A percentile compares a stretch with the other conserved stretches of the same genome.
Evolutionary conservation across 2,797 vertebrate species (phyloP).

Genomic region (Rhinichthys osculus): DNA sequence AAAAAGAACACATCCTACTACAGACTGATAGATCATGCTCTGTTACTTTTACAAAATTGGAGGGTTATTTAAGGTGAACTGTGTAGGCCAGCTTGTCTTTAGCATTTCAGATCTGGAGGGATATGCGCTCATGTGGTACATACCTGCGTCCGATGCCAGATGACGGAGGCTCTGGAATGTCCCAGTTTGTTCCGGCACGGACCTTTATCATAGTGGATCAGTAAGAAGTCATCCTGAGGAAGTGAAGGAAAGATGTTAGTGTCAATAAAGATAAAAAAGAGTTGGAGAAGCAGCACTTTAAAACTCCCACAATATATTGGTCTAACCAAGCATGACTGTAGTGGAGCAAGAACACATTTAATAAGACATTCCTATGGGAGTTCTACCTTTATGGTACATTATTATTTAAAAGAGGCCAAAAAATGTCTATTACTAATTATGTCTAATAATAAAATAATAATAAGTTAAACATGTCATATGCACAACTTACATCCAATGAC

Average conservation of each 20-base stretch:
- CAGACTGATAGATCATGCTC: background rate
- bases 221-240: conserved; percentile 85
- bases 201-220: conserved; percentile 89
- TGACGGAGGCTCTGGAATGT: conserved; percentile 87
- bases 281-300: background rate
- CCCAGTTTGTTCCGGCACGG: conserved; percentile 88
- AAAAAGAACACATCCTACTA: background rate
- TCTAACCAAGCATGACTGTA: background rate
- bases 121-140: background rate
- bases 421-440: background rate
- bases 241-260: background rate
- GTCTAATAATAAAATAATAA: background rate
- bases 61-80: background rate
- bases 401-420: too few species aligned
- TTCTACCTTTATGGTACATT: background rate
- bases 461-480: background rate
- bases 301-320: background rate
- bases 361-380: background rate
- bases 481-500: conserved; percentile 92
- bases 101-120: background rate
- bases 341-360: background rate
- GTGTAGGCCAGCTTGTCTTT: background rate
- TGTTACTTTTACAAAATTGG: background rate
- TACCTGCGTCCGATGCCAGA: conserved; percentile 91
- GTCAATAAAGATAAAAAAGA: background rate